Conservation (phyloP, 2,888 invertebrate species). For the Agonopterix arenella region DNA sequence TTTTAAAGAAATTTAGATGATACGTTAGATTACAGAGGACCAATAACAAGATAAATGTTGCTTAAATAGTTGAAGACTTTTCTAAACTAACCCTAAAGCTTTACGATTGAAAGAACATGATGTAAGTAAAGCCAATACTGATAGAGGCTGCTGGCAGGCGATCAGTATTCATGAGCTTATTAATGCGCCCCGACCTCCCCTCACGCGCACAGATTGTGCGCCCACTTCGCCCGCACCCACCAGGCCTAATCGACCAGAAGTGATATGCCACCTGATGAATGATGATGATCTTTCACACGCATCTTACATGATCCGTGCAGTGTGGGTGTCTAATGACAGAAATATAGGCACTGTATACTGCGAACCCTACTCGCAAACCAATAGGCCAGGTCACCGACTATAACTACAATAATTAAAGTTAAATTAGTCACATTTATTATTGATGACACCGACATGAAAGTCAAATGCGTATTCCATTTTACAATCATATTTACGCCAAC, state of each 20-base stretch:
- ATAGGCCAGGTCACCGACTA: neutral
- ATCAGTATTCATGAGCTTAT: conserved; percentile 67
- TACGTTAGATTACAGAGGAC: too few species aligned
- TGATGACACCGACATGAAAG: too few species aligned
- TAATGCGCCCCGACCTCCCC: conserved; percentile 48
- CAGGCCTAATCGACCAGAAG: conserved; percentile 62
- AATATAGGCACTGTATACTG: neutral
- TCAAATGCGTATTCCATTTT: too few species aligned
- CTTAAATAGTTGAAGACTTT: too few species aligned
- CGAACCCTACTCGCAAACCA: neutral
- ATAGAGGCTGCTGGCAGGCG: conserved; percentile 21
- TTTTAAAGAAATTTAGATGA: conserved; percentile 15
- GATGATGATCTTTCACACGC: conserved; percentile 35
- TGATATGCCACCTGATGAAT: conserved; percentile 56
- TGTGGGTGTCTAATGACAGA: neutral
- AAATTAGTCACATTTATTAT: too few species aligned
- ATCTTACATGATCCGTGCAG: conserved; percentile 1
- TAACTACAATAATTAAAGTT: too few species aligned
- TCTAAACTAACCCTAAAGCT: too few species aligned
- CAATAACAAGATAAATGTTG: too few species aligned
- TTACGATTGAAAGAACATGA: neutral
- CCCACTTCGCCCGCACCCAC: conserved; percentile 26
- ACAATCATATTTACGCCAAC: too few species aligned
- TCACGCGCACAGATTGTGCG: conserved; percentile 43
- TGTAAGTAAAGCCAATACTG: conserved; percentile 1